Evolutionary conservation across 2,888 invertebrate genomes (phyloP), one percentile per base, ranked within the genome.

Genomic region (Drosophila putrida): DNA sequence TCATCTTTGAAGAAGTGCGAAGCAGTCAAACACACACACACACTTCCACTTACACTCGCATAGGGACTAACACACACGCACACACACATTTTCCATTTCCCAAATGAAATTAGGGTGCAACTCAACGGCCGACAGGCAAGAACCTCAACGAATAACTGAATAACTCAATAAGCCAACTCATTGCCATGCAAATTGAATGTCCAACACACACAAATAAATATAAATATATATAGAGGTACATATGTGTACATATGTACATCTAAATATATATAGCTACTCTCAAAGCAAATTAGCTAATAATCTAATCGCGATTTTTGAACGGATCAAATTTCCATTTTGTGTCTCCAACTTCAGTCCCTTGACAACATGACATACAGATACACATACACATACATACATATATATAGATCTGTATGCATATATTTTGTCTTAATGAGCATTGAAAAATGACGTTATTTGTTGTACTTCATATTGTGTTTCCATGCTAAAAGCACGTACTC

Each of bases 101-200:
- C 61, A 77, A 77, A 79, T 77, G 64, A 79, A 79, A 77, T 77
- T 77, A 79, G 71, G 61, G 75, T 78, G 75, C 57, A 78, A 55
- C 63, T 27, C 33, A 46, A 57, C 50, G 47, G 59, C 53, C 33
- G 20, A 65, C 33, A 44, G 41, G 25, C 53, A 49, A 35, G 33
- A 49, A 36, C 44, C 51, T 46, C 11, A 49, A 61, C 43, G 67
- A 59, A 70, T 74, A 74, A 75, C 75, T 71, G 67, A 77, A 78
- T 74, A 76, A 76, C 75, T 76, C 78, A 76, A 76, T 78, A 76
- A 74, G 64, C 61, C 47, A 51, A 5, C 69, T 78, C 61, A 78
- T 76, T 76, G 78, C 78, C 70, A 76, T 78, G 75, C 78, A 76
- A 76, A 78, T 76, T 78, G 59, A 69, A 74, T 70, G 69, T 64